Conservation (phyloP, 2,888 invertebrate species). For the Lithophane leautieri region DNA sequence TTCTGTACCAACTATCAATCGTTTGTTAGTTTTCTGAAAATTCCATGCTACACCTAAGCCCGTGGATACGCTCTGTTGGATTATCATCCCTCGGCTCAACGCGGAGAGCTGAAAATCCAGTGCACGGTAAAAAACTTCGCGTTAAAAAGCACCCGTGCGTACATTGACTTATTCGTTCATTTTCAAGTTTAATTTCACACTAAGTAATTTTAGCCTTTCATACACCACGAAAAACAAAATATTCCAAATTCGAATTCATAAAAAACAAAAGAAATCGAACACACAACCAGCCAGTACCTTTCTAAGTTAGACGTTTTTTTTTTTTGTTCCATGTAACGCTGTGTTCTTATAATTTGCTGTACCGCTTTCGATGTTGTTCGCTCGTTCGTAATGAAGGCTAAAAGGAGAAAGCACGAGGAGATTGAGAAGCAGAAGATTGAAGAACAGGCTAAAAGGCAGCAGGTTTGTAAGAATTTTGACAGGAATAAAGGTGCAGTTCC, state of each 20-base stretch:
- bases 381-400: constrained; percentile 92
- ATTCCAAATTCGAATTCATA: not conserved
- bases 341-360: constrained; percentile 85
- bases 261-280: constrained; percentile 41
- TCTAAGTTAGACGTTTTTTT: constrained; percentile 64
- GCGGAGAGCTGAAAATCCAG: not conserved
- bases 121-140: not conserved
- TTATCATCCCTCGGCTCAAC: not conserved
- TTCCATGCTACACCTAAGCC: not conserved
- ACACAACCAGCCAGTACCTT: constrained; percentile 30
- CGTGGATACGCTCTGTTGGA: not conserved
- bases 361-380: constrained; percentile 90
- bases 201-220: not conserved
- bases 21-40: not conserved
- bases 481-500: constrained; percentile 8
- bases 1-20: not conserved
- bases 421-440: constrained; percentile 95
- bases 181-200: no score
- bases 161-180: not conserved
- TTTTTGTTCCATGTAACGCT: constrained; percentile 88
- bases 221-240: not conserved
- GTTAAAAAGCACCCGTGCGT: no score
- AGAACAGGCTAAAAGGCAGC: constrained; percentile 95
- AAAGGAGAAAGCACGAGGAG: constrained; percentile 96
- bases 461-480: constrained; percentile 91